A percentile compares a stretch with the other conserved stretches of the same genome.
phyloP scores from a whole-genome alignment of 2,797 vertebrate genomes.

The Mustela erminea region DNA sequence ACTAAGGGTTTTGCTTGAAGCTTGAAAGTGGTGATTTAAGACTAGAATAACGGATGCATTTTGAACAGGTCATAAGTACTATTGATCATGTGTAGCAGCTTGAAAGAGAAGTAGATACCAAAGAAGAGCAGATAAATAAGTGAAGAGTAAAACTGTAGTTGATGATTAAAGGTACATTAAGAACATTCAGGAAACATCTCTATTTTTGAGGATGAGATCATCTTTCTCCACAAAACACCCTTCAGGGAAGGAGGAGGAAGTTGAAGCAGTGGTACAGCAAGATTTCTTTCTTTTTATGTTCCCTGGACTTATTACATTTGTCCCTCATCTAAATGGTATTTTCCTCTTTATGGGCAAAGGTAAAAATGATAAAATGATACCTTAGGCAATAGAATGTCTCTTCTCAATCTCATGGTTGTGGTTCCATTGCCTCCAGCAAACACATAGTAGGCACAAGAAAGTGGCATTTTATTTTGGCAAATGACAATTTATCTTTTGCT shows the following conservation, averaged over 20 bases:
- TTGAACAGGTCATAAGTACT: neutral
- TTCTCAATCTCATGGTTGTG: neutral
- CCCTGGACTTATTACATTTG: neutral
- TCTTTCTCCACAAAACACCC: constrained; percentile 10
- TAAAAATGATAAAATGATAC: neutral
- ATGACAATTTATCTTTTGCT: neutral
- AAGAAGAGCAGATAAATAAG: neutral
- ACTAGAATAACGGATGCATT: neutral
- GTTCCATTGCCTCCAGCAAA: neutral
- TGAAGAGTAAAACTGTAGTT: constrained; percentile 43
- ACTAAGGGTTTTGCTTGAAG: neutral
- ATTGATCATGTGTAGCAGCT: neutral
- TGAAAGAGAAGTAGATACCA: neutral
- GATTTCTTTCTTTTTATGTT: constrained; percentile 7
- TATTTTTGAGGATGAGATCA: constrained; percentile 26
- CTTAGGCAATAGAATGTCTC: neutral
- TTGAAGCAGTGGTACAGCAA: neutral
- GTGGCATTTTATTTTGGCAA: neutral
- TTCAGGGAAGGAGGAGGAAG: neutral
- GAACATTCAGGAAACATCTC: neutral
- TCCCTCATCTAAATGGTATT: constrained; percentile 6
- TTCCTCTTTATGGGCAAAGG: neutral
- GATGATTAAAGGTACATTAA: neutral
- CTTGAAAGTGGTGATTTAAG: neutral
- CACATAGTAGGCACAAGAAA: neutral